Base-by-base conservation (phyloP, 1,140 invertebrate species). In the Harlomillsia oculata region DNA sequence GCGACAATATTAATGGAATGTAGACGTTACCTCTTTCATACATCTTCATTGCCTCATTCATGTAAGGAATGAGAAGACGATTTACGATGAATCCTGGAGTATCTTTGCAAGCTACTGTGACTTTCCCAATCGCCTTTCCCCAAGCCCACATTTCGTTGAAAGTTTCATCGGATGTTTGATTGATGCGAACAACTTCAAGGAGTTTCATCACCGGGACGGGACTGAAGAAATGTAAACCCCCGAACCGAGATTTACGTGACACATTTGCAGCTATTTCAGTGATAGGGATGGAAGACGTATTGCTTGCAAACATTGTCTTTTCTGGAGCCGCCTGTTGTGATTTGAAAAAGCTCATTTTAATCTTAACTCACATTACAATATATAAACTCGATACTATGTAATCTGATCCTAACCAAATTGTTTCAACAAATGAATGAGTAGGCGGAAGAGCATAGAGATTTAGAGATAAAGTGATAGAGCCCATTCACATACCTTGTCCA, bases 161-260 rank as follows among this genome's bases (percentile, higher is more conserved):
- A 13, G 80, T 81, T 43, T 74, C 75, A 63, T 80, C 75, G 0
- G 63, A 59, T 11, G 80, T 82, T 61, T 76, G 70, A 21, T 70
- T 66, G 55, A 71, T 76, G 56, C 71, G 68, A 53, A 77, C 70
- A 37, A 80, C 79, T 74, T 93, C 89, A 5, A 94, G 71, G 0
- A 94, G 72, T 68, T 89, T 89, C 89, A 94, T 93, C 23, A 93
- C 77, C 1, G 89, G 87, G 2, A 89, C 90, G 11, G 90, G 90
- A 72, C 91, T 93, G 72, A 94, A 94, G 71, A 93, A 94, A 73
- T 94, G 89, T 8, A 92, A 74, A 8, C 89, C 88, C 39, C 82
- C 86, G 72, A 89, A 90, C 60, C 74, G 69, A 60, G 80, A 76
- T 60, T 71, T 66, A 43, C 78, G 66, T 25, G 72, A 62, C 20